Percentiles rank a stretch among this genome's conserved stretches.
Conservation (phyloP, 2,797 vertebrate species). For the Chaunax sp. region DNA sequence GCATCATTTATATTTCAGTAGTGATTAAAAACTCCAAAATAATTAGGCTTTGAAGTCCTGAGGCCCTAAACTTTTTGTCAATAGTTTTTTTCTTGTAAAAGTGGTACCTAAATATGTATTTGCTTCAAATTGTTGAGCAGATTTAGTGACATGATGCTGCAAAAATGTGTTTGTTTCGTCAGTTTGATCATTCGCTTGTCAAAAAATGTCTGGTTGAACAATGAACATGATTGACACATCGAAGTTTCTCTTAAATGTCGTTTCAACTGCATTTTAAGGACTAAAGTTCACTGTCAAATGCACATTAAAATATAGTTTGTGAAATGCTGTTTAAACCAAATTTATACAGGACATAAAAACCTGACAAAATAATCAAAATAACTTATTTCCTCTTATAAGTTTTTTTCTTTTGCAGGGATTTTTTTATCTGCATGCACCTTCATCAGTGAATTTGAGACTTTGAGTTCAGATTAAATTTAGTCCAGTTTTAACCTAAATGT, state of each 20-base stretch:
- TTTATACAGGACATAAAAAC: background rate
- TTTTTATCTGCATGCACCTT: background rate
- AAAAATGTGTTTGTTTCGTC: background rate
- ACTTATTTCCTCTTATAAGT: no score
- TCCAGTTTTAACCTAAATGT: background rate
- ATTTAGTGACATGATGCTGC: background rate
- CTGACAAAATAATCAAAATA: no score
- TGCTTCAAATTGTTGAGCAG: background rate
- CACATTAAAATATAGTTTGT: background rate
- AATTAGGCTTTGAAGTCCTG: conserved; percentile 9
- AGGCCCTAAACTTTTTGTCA: conserved; percentile 12
- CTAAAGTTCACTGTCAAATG: background rate
- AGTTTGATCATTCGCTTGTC: no score
- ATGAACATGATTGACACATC: no score
- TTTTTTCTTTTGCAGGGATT: background rate
- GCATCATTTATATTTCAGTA: conserved; percentile 5
- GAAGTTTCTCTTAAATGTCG: background rate
- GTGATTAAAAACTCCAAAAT: conserved; percentile 21
- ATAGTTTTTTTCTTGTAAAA: background rate
- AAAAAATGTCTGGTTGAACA: no score
- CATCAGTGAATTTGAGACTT: background rate
- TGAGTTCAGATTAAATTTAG: conserved; percentile 1
- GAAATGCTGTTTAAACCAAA: background rate
- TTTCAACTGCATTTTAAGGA: background rate
- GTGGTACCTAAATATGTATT: no score